These are phyloP conservation scores for Stichodactyla helianthus DNA, from an alignment of 64 coral and sea anemone species.

Conservation along the genomic window DNA sequence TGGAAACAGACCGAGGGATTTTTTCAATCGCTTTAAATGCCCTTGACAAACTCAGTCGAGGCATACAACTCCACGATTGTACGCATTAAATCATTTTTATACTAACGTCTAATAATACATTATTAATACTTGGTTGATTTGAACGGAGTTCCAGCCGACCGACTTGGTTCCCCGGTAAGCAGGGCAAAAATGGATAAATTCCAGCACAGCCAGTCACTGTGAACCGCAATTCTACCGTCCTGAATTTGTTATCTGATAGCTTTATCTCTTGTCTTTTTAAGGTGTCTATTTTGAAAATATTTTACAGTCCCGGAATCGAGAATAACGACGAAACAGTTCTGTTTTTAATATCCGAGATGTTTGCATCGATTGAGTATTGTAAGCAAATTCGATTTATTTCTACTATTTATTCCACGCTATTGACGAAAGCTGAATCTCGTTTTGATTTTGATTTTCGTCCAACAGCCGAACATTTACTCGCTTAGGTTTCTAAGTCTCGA, in stretches of 20 bases:
- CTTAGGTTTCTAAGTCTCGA: not conserved
- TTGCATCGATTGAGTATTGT: not conserved
- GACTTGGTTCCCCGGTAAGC: not conserved
- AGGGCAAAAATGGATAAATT: not conserved
- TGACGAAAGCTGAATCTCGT: not conserved
- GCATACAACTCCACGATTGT: not conserved
- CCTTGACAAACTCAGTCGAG: not conserved
- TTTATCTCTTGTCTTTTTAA: not conserved
- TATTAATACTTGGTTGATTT: not conserved
- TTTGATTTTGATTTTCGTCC: not conserved
- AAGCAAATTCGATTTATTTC: not conserved
- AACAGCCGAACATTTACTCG: not conserved
- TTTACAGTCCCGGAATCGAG: not conserved
- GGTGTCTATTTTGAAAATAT: not conserved
- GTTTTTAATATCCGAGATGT: not conserved
- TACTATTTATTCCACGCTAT: not conserved
- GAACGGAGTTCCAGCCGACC: not conserved
- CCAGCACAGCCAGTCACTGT: not conserved
- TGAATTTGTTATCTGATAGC: not conserved
- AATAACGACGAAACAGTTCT: not conserved
- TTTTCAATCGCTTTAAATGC: not conserved
- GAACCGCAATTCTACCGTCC: not conserved
- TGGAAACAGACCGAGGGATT: not conserved
- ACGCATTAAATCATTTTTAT: not conserved
- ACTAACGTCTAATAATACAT: not conserved